Percentiles rank a stretch among this genome's conserved stretches.
phyloP scores from a whole-genome alignment of 2,888 invertebrate species.

The Teleiodes luculella region DNA sequence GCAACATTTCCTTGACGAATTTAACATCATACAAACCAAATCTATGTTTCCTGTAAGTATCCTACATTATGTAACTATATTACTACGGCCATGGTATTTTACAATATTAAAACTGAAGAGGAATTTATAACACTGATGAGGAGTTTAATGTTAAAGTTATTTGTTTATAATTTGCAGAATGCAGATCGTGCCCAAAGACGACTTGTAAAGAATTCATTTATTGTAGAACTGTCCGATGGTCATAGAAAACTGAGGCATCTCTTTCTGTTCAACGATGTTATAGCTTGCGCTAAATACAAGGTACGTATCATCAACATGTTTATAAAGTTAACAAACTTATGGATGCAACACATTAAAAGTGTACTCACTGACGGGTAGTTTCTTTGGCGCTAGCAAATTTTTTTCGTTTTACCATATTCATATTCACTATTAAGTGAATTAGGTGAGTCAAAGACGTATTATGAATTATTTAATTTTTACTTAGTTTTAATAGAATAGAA shows the following conservation, averaged over 20 bases:
- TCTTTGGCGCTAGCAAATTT: no score
- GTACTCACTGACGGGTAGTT: no score
- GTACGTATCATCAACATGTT: constrained; percentile 50
- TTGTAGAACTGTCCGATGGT: constrained; percentile 93
- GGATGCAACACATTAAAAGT: no score
- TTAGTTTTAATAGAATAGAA: no score
- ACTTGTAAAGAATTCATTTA: constrained; percentile 95
- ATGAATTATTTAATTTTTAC: no score
- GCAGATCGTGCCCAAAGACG: constrained; percentile 89
- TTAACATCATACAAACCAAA: constrained; percentile 91
- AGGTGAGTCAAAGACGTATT: no score
- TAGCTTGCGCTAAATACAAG: constrained; percentile 97
- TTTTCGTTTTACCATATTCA: no score
- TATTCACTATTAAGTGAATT: no score
- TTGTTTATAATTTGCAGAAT: constrained; percentile 82
- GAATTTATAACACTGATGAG: background rate
- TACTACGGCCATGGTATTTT: no score
- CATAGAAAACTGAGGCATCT: constrained; percentile 94
- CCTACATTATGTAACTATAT: background rate
- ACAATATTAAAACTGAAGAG: background rate
- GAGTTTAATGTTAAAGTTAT: background rate
- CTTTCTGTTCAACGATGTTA: constrained; percentile 95
- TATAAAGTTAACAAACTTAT: no score
- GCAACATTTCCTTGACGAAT: constrained; percentile 93
- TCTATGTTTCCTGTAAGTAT: constrained; percentile 86